Percentiles rank a stretch among this genome's conserved stretches.
phyloP scores from a whole-genome alignment of 2,888 invertebrate genomes.

The Automeris io region DNA sequence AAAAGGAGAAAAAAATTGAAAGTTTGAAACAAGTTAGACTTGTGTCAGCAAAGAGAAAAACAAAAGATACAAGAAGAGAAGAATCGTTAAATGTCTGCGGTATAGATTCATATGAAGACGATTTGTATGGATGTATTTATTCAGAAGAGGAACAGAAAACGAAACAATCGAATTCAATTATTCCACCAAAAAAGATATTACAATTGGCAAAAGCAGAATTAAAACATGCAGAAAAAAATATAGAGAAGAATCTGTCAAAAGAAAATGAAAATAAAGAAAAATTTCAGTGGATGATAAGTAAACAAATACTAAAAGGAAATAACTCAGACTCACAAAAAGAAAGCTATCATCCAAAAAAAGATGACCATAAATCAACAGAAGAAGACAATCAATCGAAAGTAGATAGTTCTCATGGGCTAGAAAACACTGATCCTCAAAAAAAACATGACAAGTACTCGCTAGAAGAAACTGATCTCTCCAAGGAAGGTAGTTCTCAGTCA shows the following conservation, averaged over 20 bases:
- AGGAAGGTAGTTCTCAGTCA: background rate
- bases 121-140: slow-evolving; percentile 20
- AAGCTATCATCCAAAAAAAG: background rate
- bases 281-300: background rate
- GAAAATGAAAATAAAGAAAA: background rate
- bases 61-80: slow-evolving; percentile 1
- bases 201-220: background rate
- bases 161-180: background rate
- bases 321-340: background rate
- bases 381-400: too few species aligned
- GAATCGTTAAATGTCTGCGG: slow-evolving; percentile 12
- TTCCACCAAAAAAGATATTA: too few species aligned
- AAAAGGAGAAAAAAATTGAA: background rate
- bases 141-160: background rate
- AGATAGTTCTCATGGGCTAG: background rate
- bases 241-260: background rate
- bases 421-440: background rate
- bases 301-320: background rate
- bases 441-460: background rate
- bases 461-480: background rate
- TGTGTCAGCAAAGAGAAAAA: background rate
- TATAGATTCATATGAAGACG: slow-evolving; percentile 26
- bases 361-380: background rate
- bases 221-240: background rate
- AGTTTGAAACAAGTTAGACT: background rate